Evolutionary conservation across 2,113 vertebrate genomes (phyloP).

Genomic region (Chinchilla lanigera): DNA sequence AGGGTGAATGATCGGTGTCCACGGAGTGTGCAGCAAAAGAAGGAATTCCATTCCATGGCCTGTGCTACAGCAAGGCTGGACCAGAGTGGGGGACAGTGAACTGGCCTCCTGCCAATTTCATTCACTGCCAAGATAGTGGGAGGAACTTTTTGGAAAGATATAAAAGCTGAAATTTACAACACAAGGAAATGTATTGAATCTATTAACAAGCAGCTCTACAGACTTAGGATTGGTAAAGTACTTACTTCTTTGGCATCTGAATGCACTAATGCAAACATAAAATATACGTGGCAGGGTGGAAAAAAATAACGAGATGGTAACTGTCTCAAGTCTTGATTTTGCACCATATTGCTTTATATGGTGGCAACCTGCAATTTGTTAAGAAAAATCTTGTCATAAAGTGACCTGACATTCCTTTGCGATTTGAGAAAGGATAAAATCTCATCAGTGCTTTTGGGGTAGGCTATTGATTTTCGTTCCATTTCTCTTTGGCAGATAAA

Average conservation of each 20-base stretch:
- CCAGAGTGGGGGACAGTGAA: not conserved
- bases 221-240: constrained; percentile 39
- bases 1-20: not conserved
- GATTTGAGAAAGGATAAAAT: constrained; percentile 23
- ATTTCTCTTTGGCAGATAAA: constrained; percentile 40
- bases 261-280: constrained; percentile 32
- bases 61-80: not conserved
- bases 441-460: constrained; percentile 53
- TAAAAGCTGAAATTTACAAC: constrained; percentile 65
- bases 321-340: constrained; percentile 51
- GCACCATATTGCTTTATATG: not conserved
- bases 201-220: constrained; percentile 15
- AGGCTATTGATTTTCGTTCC: constrained; percentile 59
- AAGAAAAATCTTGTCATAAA: not conserved
- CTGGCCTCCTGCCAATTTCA: not conserved
- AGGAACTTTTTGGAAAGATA: constrained; percentile 70
- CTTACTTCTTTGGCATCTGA: constrained; percentile 66
- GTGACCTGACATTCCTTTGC: not conserved
- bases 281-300: constrained; percentile 47
- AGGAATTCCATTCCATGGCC: not conserved
- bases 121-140: not conserved
- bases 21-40: not conserved
- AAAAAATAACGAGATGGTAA: constrained; percentile 48
- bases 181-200: constrained; percentile 63
- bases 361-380: constrained; percentile 57